Evolutionary conservation across 1,140 invertebrate genomes (phyloP).

Genomic region (Ericerus pela): DNA sequence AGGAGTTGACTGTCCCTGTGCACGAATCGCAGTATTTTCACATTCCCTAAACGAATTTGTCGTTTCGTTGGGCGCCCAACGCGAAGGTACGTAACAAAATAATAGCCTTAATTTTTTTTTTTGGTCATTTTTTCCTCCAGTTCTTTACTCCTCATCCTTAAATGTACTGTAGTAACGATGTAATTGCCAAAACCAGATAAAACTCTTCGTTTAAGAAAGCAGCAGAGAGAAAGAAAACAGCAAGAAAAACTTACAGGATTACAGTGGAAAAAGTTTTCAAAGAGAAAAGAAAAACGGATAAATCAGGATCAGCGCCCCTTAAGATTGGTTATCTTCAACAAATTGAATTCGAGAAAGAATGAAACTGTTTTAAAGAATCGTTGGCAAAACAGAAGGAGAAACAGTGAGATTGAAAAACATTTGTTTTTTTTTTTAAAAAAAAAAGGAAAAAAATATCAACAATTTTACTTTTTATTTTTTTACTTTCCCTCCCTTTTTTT

Average conservation of each 20-base stretch:
- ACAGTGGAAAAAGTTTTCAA: neutral
- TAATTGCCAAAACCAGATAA: neutral
- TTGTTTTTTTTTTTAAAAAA: too few species aligned
- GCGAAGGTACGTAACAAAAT: too few species aligned
- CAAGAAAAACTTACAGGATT: neutral
- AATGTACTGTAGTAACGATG: too few species aligned
- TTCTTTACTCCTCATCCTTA: too few species aligned
- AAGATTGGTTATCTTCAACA: conserved; percentile 6
- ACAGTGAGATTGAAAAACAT: conserved; percentile 1
- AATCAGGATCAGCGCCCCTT: conserved; percentile 6
- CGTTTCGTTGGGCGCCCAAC: too few species aligned
- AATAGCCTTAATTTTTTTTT: too few species aligned
- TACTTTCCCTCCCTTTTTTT: neutral
- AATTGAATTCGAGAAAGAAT: conserved; percentile 9
- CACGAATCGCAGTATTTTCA: too few species aligned
- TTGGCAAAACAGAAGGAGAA: neutral
- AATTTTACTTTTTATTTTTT: too few species aligned
- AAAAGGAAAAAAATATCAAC: conserved; percentile 3
- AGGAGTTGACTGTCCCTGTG: too few species aligned
- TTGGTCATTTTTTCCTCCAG: too few species aligned
- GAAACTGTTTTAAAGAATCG: conserved; percentile 11
- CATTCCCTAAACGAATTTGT: too few species aligned
- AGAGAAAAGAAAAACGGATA: neutral
- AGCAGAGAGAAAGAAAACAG: too few species aligned
- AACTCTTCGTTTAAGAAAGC: neutral